Percentiles rank a stretch among this genome's conserved stretches.
These are phyloP conservation scores for Patella pellucida DNA, from an alignment of 2,888 invertebrate species.

Conservation along the genomic window DNA sequence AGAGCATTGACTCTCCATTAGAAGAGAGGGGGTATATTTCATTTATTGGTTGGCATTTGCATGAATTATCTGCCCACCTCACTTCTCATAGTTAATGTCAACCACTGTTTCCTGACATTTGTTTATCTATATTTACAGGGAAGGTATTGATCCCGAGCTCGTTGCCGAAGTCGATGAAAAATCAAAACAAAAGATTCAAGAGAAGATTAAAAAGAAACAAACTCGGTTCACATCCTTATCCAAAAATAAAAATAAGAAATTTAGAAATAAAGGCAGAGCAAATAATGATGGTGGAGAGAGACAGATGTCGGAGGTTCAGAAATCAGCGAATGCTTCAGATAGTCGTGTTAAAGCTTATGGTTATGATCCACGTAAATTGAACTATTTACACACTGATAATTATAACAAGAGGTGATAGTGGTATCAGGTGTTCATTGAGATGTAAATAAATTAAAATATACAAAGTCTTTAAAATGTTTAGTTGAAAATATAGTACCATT, in stretches of 20 bases:
- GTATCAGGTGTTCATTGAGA: too few relatives aligned
- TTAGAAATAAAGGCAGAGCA: neutral
- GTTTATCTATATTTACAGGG: neutral
- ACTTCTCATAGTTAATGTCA: too few relatives aligned
- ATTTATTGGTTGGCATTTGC: too few relatives aligned
- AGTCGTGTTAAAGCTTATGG: constrained; percentile 91
- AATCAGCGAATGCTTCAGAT: constrained; percentile 73
- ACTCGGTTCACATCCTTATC: neutral
- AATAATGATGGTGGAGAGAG: neutral
- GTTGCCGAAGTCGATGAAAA: constrained; percentile 36
- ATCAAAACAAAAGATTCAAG: constrained; percentile 36
- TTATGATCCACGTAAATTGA: constrained; percentile 69
- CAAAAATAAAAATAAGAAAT: neutral
- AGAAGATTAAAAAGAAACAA: constrained; percentile 11
- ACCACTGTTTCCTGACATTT: too few relatives aligned
- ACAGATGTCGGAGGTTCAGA: neutral
- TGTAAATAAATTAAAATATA: too few relatives aligned
- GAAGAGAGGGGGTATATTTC: too few relatives aligned
- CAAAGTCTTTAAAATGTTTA: too few relatives aligned
- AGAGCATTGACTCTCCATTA: too few relatives aligned
- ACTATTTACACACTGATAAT: constrained; percentile 51
- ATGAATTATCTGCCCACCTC: too few relatives aligned
- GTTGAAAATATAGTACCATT: too few relatives aligned
- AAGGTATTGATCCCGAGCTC: neutral
- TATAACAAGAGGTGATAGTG: constrained; percentile 11